Evolutionary conservation across 2,888 invertebrate species (phyloP), one percentile per base, ranked within the genome.

Genomic region (Amiota minor): DNA sequence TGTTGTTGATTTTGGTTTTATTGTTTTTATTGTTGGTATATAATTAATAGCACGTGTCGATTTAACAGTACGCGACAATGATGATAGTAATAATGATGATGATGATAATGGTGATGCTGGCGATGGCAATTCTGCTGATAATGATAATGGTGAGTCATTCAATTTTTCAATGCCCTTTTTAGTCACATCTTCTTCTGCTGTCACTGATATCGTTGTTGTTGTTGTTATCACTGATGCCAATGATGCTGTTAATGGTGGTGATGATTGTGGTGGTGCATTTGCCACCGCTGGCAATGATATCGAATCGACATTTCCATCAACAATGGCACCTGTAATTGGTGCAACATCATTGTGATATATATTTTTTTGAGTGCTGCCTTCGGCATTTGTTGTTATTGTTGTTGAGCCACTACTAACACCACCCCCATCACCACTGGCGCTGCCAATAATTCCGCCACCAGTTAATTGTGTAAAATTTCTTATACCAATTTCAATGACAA

Each of bases 401-500:
- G 14, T 65, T 72, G 70, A 62, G 68, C 65, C 59, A 68, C 35
- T 8, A 35, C 35, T 35, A 6, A 2, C 35, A 35, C 23, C 23
- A 23, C 23, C 23, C 23, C 35, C 35, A 55, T 10, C 20, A 47
- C 64, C 67, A 47, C 61, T 76, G 73, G 64, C 35, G 64, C 55
- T 50, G 72, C 70, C 35, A 35, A 35, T 55, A 67, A 67, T 72
- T 74, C 47, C 3, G 49, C 14, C n/a, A 35, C 35, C 35, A 6
- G 35, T 35, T 77, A 73, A 55, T 81, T 80, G 69, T 75, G 61
- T 81, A 62, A 82, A 80, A 75, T 86, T 86, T 14, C 86, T 78
- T 68, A 88, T 80, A 20, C 87, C 88, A 78, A 89, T 89, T 80
- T 89, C 88, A 75, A 89, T 89, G 71, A 89, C 84, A 78, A 89